Evolutionary conservation across 1,140 invertebrate genomes (phyloP).

Genomic region (Macrotrachela quadricornifera): DNA sequence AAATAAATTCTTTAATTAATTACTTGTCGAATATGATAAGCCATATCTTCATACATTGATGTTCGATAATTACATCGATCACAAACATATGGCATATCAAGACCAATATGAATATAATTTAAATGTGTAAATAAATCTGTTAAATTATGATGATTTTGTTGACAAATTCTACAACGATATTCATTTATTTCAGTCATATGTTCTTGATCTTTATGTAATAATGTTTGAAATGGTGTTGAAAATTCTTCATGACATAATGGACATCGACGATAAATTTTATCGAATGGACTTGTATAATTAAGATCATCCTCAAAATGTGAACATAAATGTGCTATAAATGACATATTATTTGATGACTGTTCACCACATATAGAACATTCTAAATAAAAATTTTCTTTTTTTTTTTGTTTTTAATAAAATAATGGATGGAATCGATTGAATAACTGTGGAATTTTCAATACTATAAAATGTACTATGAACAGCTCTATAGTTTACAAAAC

Average conservation of each 20-base stretch:
- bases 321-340: no score
- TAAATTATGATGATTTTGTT: background rate
- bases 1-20: no score
- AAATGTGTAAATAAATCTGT: background rate
- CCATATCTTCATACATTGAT: conserved; percentile 6
- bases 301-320: no score
- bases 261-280: background rate
- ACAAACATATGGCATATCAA: conserved; percentile 9
- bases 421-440: no score
- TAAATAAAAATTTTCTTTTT: no score
- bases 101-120: background rate
- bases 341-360: no score
- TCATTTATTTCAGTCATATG: conserved; percentile 1
- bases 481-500: no score
- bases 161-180: conserved; percentile 8
- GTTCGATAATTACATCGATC: conserved; percentile 7
- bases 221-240: background rate
- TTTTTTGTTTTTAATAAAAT: no score
- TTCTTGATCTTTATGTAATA: conserved; percentile 1
- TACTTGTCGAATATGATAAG: conserved; percentile 2
- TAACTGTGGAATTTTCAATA: no score
- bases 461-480: no score
- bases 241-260: conserved; percentile 1
- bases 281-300: no score
- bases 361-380: no score